These are phyloP conservation scores for Mormyrus proboscirostris DNA, from an alignment of 2,797 vertebrate genomes.

Conservation along the genomic window DNA sequence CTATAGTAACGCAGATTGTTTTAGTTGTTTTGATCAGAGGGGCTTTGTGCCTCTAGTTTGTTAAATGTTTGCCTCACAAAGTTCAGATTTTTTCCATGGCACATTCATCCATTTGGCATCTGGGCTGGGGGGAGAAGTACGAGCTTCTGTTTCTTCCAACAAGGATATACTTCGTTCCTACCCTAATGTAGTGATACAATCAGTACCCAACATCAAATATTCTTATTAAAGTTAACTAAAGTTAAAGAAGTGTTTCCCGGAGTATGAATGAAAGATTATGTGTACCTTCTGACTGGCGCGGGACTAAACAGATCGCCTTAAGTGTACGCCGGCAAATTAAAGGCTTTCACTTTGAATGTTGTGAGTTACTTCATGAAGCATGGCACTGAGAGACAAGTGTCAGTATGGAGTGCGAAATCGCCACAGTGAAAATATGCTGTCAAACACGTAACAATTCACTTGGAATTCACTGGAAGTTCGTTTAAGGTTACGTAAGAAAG, in stretches of 20 bases:
- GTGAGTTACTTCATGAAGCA: background rate
- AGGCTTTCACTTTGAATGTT: background rate
- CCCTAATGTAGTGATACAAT: background rate
- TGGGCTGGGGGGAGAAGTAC: background rate
- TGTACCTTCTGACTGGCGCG: background rate
- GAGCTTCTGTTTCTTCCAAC: background rate
- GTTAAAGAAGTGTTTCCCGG: background rate
- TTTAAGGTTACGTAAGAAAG: background rate
- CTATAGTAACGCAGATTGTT: constrained; percentile 36
- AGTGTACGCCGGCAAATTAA: background rate
- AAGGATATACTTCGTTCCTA: background rate
- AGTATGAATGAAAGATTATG: background rate
- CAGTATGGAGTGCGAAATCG: background rate
- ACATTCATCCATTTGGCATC: constrained; percentile 5
- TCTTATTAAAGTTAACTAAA: background rate
- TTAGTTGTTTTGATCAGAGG: background rate
- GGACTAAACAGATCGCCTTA: background rate
- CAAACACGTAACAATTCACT: background rate
- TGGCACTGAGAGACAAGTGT: background rate
- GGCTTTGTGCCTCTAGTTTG: constrained; percentile 1
- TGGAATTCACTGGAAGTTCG: background rate
- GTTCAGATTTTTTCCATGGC: background rate
- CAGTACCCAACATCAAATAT: background rate
- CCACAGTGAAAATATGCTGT: background rate
- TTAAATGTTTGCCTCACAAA: constrained; percentile 2